Conservation (phyloP, 2,888 invertebrate genomes). For the Salpingus planirostris region DNA sequence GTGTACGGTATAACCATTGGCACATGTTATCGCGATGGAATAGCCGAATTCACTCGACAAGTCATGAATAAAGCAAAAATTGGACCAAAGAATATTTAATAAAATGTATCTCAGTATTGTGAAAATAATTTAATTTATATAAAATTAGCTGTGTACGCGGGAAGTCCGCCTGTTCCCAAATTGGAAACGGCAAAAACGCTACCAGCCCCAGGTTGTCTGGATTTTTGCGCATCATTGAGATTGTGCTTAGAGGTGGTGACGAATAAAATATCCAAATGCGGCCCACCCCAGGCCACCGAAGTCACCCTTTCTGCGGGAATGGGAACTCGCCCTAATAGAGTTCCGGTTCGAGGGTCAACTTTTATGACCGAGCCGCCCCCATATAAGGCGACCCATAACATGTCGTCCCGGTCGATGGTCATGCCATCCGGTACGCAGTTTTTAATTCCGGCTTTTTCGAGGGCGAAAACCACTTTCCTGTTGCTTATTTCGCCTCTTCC, state of each 20-base stretch:
- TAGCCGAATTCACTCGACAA: too few relatives aligned
- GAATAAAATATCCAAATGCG: slow-evolving; percentile 47
- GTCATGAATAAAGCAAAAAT: too few relatives aligned
- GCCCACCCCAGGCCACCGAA: slow-evolving; percentile 54
- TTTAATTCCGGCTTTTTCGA: slow-evolving; percentile 6
- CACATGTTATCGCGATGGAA: too few relatives aligned
- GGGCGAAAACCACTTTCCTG: slow-evolving; percentile 23
- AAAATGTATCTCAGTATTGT: too few relatives aligned
- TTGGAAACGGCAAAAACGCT: slow-evolving; percentile 24
- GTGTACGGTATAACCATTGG: too few relatives aligned
- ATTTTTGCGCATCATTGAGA: slow-evolving; percentile 17
- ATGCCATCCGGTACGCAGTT: slow-evolving; percentile 40
- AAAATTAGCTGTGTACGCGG: slow-evolving; percentile 17
- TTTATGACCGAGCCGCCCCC: slow-evolving; percentile 52
- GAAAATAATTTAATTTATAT: too few relatives aligned
- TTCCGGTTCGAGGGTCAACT: slow-evolving; percentile 37
- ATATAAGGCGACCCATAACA: slow-evolving; percentile 65
- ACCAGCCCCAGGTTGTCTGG: slow-evolving; percentile 39
- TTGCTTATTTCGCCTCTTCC: slow-evolving; percentile 44
- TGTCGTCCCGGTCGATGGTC: slow-evolving; percentile 66
- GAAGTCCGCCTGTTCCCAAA: slow-evolving; percentile 23
- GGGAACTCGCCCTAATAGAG: slow-evolving; percentile 36
- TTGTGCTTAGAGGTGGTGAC: slow-evolving; percentile 45
- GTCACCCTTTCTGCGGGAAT: slow-evolving; percentile 48
- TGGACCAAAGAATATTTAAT: too few relatives aligned